These are phyloP conservation scores for Lepidostoma basale DNA, from an alignment of 1,140 invertebrate genomes.

Conservation along the genomic window DNA sequence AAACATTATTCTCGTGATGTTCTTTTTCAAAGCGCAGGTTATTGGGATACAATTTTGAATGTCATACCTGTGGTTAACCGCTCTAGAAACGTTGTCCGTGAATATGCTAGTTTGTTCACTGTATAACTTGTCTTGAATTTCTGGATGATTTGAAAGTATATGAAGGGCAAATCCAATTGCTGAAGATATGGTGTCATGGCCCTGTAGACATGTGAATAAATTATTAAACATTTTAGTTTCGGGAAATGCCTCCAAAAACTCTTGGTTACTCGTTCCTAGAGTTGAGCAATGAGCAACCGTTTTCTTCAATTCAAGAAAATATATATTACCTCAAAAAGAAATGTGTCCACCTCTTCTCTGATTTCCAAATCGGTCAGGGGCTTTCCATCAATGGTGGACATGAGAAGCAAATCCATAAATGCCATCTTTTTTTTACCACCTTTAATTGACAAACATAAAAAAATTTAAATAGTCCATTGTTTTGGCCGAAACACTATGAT, in stretches of 20 bases:
- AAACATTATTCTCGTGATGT: too few relatives aligned
- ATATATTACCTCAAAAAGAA: conserved; percentile 73
- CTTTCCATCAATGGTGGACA: conserved; percentile 63
- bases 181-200: conserved; percentile 78
- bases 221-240: background rate
- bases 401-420: conserved; percentile 78
- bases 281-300: too few relatives aligned
- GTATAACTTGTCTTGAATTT: conserved; percentile 59
- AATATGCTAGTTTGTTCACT: conserved; percentile 60
- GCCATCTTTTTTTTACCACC: conserved; percentile 68
- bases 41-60: too few relatives aligned
- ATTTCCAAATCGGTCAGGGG: conserved; percentile 69
- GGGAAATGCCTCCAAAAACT: background rate
- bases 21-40: too few relatives aligned
- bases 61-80: conserved; percentile 59
- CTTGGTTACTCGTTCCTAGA: too few relatives aligned
- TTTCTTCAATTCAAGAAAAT: background rate
- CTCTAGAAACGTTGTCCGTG: conserved; percentile 53
- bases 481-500: background rate
- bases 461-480: background rate
- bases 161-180: conserved; percentile 63
- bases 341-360: conserved; percentile 75
- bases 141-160: conserved; percentile 61
- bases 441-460: conserved; percentile 39
- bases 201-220: conserved; percentile 57